Evolutionary conservation across 2,797 vertebrate species (phyloP).

Genomic region (Cossypha caffra): DNA sequence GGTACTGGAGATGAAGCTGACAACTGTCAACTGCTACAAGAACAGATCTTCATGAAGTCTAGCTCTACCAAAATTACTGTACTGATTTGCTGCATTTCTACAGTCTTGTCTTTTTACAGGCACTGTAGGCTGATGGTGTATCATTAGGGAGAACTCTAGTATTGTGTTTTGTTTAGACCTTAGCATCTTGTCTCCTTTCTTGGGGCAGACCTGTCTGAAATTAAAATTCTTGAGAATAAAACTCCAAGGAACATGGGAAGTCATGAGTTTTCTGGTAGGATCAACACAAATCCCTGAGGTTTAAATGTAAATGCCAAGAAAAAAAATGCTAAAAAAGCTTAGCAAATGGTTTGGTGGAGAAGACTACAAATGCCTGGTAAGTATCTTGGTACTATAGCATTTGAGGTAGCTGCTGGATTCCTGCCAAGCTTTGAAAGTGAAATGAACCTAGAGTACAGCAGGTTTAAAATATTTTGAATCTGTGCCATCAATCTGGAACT

Average conservation of each 20-base stretch:
- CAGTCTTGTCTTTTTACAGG: not conserved
- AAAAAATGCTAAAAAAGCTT: not conserved
- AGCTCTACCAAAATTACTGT: not conserved
- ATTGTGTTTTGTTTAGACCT: not conserved
- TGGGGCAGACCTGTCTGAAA: not conserved
- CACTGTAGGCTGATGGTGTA: not conserved
- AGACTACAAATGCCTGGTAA: not conserved
- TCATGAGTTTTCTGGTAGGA: slow-evolving; percentile 8
- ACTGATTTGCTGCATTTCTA: not conserved
- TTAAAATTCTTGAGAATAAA: not conserved
- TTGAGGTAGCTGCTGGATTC: slow-evolving; percentile 40
- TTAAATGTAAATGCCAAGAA: not conserved
- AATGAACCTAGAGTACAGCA: slow-evolving; percentile 24
- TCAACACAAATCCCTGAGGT: not conserved
- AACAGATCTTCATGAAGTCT: not conserved
- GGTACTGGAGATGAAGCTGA: not conserved
- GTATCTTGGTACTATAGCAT: slow-evolving; percentile 4
- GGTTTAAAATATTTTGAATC: slow-evolving; percentile 52
- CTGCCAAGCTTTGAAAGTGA: slow-evolving; percentile 22
- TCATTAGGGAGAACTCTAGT: not conserved
- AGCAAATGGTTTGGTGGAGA: not conserved
- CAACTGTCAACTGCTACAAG: not conserved
- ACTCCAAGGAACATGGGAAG: not conserved
- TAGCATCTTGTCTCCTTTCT: not conserved
- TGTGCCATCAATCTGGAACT: slow-evolving; percentile 40